A percentile compares a stretch with the other conserved stretches of the same genome.
Evolutionary conservation across 1,140 invertebrate genomes (phyloP).

Genomic region (Apis cerana): DNA sequence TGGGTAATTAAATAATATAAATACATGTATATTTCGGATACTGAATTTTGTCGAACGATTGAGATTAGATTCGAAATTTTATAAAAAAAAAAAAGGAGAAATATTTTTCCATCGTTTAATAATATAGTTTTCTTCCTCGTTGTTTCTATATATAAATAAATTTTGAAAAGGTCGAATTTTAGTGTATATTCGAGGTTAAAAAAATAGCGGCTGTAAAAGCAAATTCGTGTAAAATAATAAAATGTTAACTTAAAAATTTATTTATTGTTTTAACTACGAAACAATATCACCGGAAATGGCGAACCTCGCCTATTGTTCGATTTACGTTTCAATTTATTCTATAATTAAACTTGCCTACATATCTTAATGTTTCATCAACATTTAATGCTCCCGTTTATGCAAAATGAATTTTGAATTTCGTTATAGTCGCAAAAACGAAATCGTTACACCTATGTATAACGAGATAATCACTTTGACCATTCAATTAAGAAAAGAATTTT

Average conservation of each 20-base stretch:
- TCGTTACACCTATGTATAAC: neutral
- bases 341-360: neutral
- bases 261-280: neutral
- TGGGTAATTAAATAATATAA: too few species aligned
- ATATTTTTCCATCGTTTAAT: too few species aligned
- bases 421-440: neutral
- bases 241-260: neutral
- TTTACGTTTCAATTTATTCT: neutral
- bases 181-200: too few species aligned
- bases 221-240: too few species aligned
- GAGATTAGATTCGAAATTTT: too few species aligned
- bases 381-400: neutral
- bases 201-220: too few species aligned
- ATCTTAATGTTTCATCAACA: neutral
- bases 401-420: neutral
- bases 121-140: too few species aligned
- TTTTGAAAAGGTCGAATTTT: too few species aligned
- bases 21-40: too few species aligned
- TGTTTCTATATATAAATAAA: too few species aligned
- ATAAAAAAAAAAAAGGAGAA: too few species aligned
- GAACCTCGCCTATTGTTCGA: neutral
- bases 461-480: neutral
- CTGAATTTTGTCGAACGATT: too few species aligned
- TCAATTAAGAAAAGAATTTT: neutral
- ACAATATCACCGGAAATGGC: neutral